Conservation (phyloP, 2,113 vertebrate species). For the Daphoenositta chrysoptera region DNA sequence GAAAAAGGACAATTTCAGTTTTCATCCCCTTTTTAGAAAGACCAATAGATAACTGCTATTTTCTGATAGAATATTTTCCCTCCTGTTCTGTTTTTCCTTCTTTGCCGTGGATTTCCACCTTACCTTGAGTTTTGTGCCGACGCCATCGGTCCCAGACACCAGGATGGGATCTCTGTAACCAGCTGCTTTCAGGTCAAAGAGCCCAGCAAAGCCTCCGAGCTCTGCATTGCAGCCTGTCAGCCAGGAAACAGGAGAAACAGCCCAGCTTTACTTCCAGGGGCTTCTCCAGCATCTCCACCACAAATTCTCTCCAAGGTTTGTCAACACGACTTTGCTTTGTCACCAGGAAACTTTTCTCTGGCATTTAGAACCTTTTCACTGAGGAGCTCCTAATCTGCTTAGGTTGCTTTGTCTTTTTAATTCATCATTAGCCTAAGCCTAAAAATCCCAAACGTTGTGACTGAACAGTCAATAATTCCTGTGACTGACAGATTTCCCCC, state of each 20-base stretch:
- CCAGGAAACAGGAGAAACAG: neutral
- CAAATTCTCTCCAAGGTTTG: neutral
- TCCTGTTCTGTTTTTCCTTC: neutral
- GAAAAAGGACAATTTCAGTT: neutral
- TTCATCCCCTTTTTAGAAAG: neutral
- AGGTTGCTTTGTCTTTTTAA: neutral
- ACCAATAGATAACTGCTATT: neutral
- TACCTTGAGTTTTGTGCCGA: constrained; percentile 98
- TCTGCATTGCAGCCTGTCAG: constrained; percentile 87
- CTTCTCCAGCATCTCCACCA: neutral
- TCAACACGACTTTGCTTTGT: neutral
- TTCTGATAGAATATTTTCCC: neutral
- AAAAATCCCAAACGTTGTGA: neutral
- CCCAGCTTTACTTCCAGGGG: neutral
- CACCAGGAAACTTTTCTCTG: neutral
- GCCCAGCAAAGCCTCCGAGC: constrained; percentile 93
- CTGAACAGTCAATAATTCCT: neutral
- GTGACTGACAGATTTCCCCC: neutral
- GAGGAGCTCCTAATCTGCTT: neutral
- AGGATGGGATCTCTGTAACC: constrained; percentile 90
- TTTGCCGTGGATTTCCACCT: neutral
- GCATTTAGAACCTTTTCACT: neutral
- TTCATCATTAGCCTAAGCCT: neutral
- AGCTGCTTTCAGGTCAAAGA: constrained; percentile 94
- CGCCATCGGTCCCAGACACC: constrained; percentile 93